Evolutionary conservation across 1,140 invertebrate genomes (phyloP).

Genomic region (Hylaeus volcanicus): DNA sequence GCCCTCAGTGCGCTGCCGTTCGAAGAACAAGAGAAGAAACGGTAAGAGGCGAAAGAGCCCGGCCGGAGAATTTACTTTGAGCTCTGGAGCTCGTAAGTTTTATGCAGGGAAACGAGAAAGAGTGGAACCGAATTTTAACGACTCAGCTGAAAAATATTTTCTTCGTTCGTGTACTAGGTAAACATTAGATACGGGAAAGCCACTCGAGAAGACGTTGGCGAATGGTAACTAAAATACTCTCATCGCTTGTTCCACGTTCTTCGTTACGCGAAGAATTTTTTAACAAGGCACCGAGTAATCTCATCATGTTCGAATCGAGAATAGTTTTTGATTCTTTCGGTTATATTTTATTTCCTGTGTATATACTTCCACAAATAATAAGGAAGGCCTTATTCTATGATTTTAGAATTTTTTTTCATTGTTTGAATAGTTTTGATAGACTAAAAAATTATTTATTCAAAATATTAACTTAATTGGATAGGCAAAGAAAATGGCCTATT

Average conservation of each 20-base stretch:
- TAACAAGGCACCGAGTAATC: not conserved
- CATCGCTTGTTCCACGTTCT: too few species aligned
- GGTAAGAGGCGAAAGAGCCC: constrained; percentile 9
- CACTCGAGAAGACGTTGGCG: not conserved
- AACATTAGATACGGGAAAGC: not conserved
- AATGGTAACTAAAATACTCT: not conserved
- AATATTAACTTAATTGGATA: too few species aligned
- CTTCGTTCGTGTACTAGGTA: not conserved
- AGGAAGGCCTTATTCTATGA: too few species aligned
- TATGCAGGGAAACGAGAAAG: not conserved
- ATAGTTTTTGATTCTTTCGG: too few species aligned
- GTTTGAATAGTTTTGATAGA: too few species aligned
- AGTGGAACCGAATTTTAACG: constrained; percentile 5
- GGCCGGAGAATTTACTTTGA: constrained; percentile 18
- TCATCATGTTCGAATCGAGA: too few species aligned
- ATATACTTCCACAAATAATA: too few species aligned
- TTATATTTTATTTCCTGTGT: too few species aligned
- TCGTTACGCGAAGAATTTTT: not conserved
- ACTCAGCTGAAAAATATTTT: constrained; percentile 22
- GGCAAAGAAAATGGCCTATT: too few species aligned
- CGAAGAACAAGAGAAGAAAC: constrained; percentile 16
- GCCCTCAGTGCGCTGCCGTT: constrained; percentile 42
- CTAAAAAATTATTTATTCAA: too few species aligned
- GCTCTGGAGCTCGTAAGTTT: not conserved
- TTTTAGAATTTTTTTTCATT: too few species aligned